Evolutionary conservation across 2,888 invertebrate species (phyloP).

Genomic region (Napeogenes inachia): DNA sequence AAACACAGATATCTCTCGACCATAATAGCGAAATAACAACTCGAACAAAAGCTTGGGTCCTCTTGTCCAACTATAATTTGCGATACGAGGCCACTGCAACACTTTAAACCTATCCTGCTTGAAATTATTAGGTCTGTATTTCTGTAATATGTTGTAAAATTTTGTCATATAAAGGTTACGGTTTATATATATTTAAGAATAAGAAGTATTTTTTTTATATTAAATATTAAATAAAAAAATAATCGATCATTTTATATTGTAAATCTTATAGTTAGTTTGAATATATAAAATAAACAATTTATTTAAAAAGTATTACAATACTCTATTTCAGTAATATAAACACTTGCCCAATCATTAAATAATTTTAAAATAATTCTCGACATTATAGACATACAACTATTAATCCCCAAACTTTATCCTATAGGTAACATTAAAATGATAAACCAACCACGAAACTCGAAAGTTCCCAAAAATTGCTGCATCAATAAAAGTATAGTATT

Average conservation of each 20-base stretch:
- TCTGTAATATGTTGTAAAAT: background rate
- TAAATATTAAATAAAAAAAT: background rate
- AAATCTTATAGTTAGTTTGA: background rate
- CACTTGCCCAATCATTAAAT: no score
- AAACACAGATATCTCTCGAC: constrained; percentile 40
- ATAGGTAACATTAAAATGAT: no score
- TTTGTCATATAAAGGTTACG: background rate
- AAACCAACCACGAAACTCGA: no score
- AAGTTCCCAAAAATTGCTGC: no score
- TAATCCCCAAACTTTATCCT: no score
- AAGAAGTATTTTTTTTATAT: background rate
- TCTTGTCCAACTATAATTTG: constrained; percentile 47
- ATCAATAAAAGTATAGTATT: no score
- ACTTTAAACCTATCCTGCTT: constrained; percentile 38
- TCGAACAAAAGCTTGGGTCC: constrained; percentile 37
- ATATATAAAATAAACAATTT: no score
- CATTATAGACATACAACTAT: no score
- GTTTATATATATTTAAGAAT: background rate
- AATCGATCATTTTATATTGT: background rate
- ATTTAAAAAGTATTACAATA: no score
- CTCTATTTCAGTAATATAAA: no score
- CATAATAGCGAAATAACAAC: constrained; percentile 45
- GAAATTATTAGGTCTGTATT: constrained; percentile 13
- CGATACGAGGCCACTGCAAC: constrained; percentile 38
- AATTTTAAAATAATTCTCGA: no score